phyloP scores from a whole-genome alignment of 2,797 vertebrate species.

The Malurus leucopterus region DNA sequence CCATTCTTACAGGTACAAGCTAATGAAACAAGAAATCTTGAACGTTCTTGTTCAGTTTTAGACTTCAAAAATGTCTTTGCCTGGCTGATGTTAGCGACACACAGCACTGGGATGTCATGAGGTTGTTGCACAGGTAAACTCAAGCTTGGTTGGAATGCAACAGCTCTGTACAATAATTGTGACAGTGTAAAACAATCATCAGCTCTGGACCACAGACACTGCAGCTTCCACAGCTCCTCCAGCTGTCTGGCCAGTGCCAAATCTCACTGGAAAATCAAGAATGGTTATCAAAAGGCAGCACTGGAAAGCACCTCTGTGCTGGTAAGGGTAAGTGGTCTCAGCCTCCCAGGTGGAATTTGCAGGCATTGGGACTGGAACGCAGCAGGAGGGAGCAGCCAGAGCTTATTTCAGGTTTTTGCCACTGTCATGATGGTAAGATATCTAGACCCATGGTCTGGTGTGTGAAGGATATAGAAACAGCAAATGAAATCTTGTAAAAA shows the following conservation, averaged over 20 bases:
- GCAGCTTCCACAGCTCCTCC: background rate
- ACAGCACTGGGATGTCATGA: background rate
- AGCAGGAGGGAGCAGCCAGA: background rate
- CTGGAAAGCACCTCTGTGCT: background rate
- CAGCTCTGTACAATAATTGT: background rate
- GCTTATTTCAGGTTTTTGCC: background rate
- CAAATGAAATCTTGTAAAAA: background rate
- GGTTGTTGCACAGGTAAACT: background rate
- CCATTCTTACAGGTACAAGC: background rate
- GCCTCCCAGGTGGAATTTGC: background rate
- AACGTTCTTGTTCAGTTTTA: background rate
- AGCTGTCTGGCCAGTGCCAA: background rate
- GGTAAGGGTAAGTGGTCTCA: rapidly evolving
- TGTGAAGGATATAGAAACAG: background rate
- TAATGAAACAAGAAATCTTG: background rate
- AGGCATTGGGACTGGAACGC: rapidly evolving
- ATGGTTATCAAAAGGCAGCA: background rate
- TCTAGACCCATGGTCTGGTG: background rate
- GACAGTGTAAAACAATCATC: background rate
- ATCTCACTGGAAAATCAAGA: background rate
- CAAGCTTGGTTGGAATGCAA: background rate
- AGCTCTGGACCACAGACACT: background rate
- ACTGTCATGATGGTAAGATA: background rate
- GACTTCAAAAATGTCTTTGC: background rate
- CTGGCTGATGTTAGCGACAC: background rate